phyloP scores from a whole-genome alignment of 2,113 vertebrate species.

The Corapipo altera region DNA sequence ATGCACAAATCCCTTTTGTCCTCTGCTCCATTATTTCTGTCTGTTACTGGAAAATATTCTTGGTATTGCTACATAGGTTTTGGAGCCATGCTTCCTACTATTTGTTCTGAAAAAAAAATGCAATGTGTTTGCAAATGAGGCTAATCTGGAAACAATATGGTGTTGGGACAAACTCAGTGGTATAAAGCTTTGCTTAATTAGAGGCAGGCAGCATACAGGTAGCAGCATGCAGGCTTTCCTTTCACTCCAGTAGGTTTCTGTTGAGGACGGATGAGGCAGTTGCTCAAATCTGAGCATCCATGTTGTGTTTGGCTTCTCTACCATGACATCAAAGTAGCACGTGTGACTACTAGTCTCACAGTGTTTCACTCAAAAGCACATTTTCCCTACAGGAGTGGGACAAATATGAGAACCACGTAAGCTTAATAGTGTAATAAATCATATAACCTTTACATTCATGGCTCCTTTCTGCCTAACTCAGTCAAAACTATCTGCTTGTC shows the following conservation, averaged over 20 bases:
- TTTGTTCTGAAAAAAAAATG: background rate
- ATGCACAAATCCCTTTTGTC: background rate
- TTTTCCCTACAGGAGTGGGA: background rate
- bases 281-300: background rate
- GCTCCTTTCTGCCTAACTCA: background rate
- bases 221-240: background rate
- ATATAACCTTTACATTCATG: background rate
- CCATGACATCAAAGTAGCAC: background rate
- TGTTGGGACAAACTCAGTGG: background rate
- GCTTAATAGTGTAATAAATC: background rate
- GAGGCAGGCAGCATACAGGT: background rate
- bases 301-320: background rate
- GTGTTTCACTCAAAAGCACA: background rate
- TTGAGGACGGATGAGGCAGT: background rate
- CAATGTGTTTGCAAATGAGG: background rate
- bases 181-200: background rate
- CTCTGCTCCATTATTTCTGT: background rate
- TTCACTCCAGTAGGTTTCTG: background rate
- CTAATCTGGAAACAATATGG: background rate
- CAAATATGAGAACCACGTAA: background rate
- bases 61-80: background rate
- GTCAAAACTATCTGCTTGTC: background rate
- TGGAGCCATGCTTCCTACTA: background rate
- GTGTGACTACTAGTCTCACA: background rate
- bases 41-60: background rate